phyloP scores from a whole-genome alignment of 2,113 vertebrate species.

The Neodon shergylaensis region DNA sequence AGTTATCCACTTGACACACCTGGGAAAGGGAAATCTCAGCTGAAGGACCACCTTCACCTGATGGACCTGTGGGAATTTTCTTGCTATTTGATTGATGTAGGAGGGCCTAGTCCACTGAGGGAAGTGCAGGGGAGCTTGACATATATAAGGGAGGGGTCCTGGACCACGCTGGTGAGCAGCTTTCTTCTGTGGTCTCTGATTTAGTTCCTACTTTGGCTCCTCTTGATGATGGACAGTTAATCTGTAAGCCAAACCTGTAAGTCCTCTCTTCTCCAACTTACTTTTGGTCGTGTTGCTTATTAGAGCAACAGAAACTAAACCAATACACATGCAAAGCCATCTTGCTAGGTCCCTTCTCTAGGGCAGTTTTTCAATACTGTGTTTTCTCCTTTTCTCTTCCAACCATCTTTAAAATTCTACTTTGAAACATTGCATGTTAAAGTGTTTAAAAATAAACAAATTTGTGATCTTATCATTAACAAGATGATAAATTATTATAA shows the following conservation, averaged over 20 bases:
- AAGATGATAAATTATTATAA: background rate
- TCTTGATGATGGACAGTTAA: background rate
- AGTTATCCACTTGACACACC: background rate
- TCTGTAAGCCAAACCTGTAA: background rate
- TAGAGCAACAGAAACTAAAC: background rate
- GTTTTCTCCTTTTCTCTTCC: background rate
- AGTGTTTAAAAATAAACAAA: background rate
- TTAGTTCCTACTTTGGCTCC: background rate
- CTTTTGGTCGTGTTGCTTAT: background rate
- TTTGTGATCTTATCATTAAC: background rate
- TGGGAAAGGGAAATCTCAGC: background rate
- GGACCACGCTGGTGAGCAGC: background rate
- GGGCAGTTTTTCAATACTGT: background rate
- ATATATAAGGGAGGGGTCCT: background rate
- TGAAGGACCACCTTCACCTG: background rate
- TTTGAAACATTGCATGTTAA: background rate
- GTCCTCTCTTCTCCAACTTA: background rate
- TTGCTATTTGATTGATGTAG: background rate
- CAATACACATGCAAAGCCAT: background rate
- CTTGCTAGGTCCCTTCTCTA: background rate
- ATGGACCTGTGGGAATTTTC: background rate
- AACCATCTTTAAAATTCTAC: constrained; percentile 27
- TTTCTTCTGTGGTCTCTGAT: background rate
- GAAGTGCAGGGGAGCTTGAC: background rate
- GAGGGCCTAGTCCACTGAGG: background rate